Conservation (phyloP, 2,113 vertebrate species). For the Protobothrops mucrosquamatus region DNA sequence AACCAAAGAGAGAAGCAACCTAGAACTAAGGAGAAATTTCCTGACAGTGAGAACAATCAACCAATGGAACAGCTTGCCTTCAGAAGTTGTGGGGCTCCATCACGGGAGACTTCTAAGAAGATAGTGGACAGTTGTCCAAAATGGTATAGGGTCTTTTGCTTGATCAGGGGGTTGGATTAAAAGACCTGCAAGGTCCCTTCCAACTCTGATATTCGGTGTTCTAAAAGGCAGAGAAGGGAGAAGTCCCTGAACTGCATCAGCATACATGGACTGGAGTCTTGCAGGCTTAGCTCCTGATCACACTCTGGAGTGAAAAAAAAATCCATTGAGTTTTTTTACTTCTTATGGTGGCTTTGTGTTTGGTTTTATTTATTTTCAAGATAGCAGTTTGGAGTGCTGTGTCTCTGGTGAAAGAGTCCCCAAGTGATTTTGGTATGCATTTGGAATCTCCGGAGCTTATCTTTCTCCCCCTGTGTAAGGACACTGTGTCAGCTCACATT, state of each 20-base stretch:
- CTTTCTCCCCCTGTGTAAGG: background rate
- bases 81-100: background rate
- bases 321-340: background rate
- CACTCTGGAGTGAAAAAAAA: accelerated
- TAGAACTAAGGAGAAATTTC: background rate
- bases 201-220: background rate
- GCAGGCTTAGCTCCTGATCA: background rate
- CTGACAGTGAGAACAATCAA: background rate
- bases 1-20: background rate
- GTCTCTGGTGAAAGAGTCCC: background rate
- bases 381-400: background rate
- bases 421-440: background rate
- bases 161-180: background rate
- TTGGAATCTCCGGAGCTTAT: background rate
- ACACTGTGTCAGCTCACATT: background rate
- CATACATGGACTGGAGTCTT: background rate
- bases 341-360: background rate
- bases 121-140: background rate
- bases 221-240: background rate
- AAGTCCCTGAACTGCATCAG: background rate
- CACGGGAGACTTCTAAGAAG: background rate
- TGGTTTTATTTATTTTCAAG: background rate
- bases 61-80: background rate
- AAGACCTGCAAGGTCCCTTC: background rate
- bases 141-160: background rate